A percentile compares a stretch with the other conserved stretches of the same genome.
phyloP scores from a whole-genome alignment of 2,113 vertebrate species.

The Mesitornis unicolor region DNA sequence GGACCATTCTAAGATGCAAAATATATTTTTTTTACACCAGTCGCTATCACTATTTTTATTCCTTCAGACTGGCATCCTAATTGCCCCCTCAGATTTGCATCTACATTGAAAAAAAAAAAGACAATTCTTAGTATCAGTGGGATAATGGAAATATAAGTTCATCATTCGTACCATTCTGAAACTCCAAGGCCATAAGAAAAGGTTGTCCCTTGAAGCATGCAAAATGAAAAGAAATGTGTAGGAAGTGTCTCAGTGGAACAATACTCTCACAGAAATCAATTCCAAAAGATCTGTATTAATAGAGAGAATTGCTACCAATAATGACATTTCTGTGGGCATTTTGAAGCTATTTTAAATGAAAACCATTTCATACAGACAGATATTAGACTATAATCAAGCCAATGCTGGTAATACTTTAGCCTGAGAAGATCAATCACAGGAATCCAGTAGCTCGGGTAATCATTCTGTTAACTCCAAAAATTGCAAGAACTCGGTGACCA shows the following conservation, averaged over 20 bases:
- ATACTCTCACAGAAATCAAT: not conserved
- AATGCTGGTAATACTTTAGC: not conserved
- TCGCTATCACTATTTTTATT: not conserved
- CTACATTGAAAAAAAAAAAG: not conserved
- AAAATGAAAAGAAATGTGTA: not conserved
- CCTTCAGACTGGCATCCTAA: not conserved
- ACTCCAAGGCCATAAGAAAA: not conserved
- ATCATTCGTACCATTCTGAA: not conserved
- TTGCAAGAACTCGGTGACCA: fast-evolving
- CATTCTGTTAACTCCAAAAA: not conserved
- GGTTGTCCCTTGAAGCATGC: not conserved
- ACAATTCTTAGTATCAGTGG: not conserved
- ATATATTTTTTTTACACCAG: not conserved
- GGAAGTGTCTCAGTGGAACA: not conserved
- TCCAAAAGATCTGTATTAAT: not conserved
- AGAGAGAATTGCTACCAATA: not conserved
- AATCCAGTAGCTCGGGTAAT: not conserved
- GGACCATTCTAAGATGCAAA: not conserved
- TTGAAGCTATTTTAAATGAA: not conserved
- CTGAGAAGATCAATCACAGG: not conserved
- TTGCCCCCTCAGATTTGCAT: not conserved
- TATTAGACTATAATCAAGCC: not conserved
- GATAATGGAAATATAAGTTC: not conserved
- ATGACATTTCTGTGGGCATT: not conserved
- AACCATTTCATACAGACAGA: not conserved